These are phyloP conservation scores for Amblyteles armatorius DNA, from an alignment of 2,888 invertebrate species.

Conservation along the genomic window DNA sequence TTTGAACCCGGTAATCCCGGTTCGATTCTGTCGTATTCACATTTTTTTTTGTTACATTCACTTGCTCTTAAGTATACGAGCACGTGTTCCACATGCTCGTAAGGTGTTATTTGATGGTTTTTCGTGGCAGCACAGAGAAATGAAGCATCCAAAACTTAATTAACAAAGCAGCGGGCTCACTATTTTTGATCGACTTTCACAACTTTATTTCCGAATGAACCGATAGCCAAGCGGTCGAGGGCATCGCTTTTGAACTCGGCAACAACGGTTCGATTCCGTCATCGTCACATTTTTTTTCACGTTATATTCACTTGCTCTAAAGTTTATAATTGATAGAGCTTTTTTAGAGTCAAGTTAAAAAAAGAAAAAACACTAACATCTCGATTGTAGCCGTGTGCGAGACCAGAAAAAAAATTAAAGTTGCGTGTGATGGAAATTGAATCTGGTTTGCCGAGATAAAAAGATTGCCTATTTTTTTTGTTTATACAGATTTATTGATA, in stretches of 20 bases:
- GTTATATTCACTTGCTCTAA: not conserved
- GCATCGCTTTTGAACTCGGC: not conserved
- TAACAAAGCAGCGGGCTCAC: not conserved
- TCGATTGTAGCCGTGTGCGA: not conserved
- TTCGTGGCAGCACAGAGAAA: too few relatives aligned
- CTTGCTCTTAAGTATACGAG: not conserved
- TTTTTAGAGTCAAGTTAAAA: not conserved
- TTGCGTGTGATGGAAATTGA: not conserved
- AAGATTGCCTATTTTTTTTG: too few relatives aligned
- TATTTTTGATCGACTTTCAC: not conserved
- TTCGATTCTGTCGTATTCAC: not conserved
- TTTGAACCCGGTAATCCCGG: not conserved
- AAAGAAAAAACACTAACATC: not conserved
- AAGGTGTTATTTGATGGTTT: too few relatives aligned
- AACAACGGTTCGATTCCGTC: not conserved
- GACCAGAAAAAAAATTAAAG: not conserved
- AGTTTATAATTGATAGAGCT: not conserved
- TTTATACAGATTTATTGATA: not conserved
- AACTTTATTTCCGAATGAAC: not conserved
- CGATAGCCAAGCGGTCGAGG: not conserved
- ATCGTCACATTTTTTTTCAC: not conserved
- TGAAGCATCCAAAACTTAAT: not conserved
- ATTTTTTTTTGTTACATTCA: not conserved
- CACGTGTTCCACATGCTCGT: too few relatives aligned
- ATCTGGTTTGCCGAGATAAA: not conserved